Base-by-base conservation (phyloP, 1,140 invertebrate genomes). In the Mactra quadrangularis region DNA sequence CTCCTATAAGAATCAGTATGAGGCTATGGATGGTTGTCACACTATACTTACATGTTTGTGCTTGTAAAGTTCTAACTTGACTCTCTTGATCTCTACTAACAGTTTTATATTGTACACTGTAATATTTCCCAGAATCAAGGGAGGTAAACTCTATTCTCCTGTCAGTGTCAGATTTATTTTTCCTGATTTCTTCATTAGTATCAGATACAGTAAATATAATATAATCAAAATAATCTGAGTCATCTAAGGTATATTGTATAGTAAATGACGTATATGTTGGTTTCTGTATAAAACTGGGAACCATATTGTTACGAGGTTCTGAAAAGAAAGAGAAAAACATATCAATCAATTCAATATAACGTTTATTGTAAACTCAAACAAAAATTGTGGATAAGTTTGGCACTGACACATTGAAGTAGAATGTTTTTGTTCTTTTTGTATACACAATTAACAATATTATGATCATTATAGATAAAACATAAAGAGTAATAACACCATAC, bases 261-360 rank as follows among this genome's bases (percentile, higher is more conserved):
- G 71, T 59, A 15, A 91, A 72, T 17, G 83, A 68, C 11, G 77
- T 75, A 53, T 83, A 86, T 0, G 86, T 86, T 70, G 76, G 82
- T 22, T 33, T 55, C 47, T 68, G 64, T 38, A n/a, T 31, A 29
- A 52, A 78, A 57, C 13, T 70, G 19, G 78, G 55, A 27, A n/a
- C 72, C 4, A 78, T 75, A 68, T 84, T 85, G 50, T 87, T 85
- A 7, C 81, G 71, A 50, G 90, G 90, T 70, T 85, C 90, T 91
- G 87, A 66, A 85, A 86, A 15, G 75, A 29, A 22, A 6, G 6
- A 41, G 38, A 41, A 7, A 15, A 41, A 41, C 38, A 41, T 7
- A 41, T 15, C 15, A 41, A 7, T 7, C 38, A 7, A 41, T 41
- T 7, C 15, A 41, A 41, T 41, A 7, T 7, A 7, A 41, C 38